Base-by-base conservation (phyloP, 2,888 invertebrate genomes). In the Capitulum mitella region DNA sequence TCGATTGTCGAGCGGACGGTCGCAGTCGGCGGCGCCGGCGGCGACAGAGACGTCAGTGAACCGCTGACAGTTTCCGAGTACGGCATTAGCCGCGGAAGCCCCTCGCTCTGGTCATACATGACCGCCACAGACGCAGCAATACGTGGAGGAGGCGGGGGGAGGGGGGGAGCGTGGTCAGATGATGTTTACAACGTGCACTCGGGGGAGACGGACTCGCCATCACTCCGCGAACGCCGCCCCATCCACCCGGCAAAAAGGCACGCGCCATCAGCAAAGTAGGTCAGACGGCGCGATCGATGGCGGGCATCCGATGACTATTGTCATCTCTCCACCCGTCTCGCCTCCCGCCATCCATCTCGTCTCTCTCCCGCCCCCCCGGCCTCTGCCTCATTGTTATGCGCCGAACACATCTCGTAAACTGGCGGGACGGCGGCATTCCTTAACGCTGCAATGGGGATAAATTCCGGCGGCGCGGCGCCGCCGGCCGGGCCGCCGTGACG, bases 371-470 rank as follows among this genome's bases (percentile, higher is more conserved):
- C 58, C 6, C 70, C 22, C n/a, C 26, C 40, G 26, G 16, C 12
- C 37, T 3, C 70, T 37, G 26, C 22, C 40, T 40, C 70, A 70
- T 70, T 70, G 70, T 37, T 70, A 70, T 70, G 70, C 70, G 70
- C 70, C 40, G 10, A 40, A 40, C 70, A 40, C 29, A 40, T 37
- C 70, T 70, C 70, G 70, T 70, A 70, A 70, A 70, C 70, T 6
- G 40, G 26, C 37, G 40, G 22, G 58, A 14, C 37, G 37, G 37
- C 37, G 19, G 29, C 37, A 40, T 40, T 64, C 70, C 58, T 58
- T 1, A 12, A 26, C 16, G 70, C 40, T 26, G 40, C n/a, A 10
- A 32, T 10, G 40, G 70, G 34, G 14, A 70, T 40, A 40, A 64
- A 37, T 70, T 70, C 40, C 26, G 8, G 19, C 34, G 34, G 64